Evolutionary conservation across 2,113 vertebrate genomes (phyloP), one percentile per base, ranked within the genome.

Genomic region (Chlorodrepanis virens): DNA sequence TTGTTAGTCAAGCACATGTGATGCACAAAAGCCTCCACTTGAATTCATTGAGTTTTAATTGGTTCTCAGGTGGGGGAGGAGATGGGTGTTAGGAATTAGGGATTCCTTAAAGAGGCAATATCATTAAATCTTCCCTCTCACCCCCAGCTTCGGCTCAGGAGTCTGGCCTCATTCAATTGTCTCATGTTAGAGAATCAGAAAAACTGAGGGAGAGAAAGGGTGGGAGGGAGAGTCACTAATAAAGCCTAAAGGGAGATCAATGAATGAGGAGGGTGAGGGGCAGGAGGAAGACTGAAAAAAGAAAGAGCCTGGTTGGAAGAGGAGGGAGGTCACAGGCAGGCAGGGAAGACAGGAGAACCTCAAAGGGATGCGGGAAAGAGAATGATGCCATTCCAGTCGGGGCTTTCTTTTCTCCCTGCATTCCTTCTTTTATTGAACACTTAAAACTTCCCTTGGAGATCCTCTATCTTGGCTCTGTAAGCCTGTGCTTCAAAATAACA

Each of bases 1-100:
- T 98, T 98, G 98, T 98, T 98, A 97, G 96, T 97, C 97, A 97
- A 95, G 97, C 96, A 96, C 98, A 98, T 98, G 98, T 97, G 98
- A 98, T 97, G 94, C 97, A 98, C 98, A 98, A 98, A 98, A 98
- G 97, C 98, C 97, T 98, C 98, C 96, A 97, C 98, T 98, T 97
- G 98, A 98, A 98, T 98, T 98, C 97, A 96, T 97, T 97, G 98
- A 98, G 97, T 98, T 98, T 98, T 98, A 98, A 98, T 98, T 98
- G 98, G 98, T 98, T 98, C 98, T 98, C 98, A 98, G 98, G 98
- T 98, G 97, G 98, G 98, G 98, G 98, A 98, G 98, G 98, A 97
- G 97, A 97, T 80, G 98, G 97, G 94, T 97, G 96, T 97, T 95
- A 70, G 91, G 97, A 98, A 97, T 97, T 97, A 96, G 93, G 96